Conservation (phyloP, 2,888 invertebrate genomes). For the Amiota minor region DNA sequence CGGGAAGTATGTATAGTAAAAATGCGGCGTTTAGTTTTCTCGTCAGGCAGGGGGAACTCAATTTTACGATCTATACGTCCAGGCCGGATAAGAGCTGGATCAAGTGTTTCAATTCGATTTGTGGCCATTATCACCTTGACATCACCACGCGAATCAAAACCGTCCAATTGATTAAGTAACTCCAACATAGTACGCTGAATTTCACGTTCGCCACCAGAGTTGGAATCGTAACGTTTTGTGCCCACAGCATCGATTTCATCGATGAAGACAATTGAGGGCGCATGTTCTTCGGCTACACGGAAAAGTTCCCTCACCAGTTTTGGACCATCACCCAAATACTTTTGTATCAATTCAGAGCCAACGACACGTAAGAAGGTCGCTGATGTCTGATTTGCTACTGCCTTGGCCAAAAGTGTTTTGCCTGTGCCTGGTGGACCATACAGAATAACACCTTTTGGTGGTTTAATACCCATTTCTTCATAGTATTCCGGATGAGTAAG, state of each 20-base stretch:
- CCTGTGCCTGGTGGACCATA: conserved; percentile 99
- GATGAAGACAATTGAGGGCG: conserved; percentile 99
- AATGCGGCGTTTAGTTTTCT: conserved; percentile 97
- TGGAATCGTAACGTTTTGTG: conserved; percentile 98
- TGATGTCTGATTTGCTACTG: conserved; percentile 99
- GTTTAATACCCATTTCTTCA: conserved; percentile 99
- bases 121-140: conserved; percentile 99
- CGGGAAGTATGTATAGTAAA: conserved; percentile 99
- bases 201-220: conserved; percentile 99
- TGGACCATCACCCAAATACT: conserved; percentile 99
- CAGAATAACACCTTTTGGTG: conserved; percentile 98
- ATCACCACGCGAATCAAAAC: conserved; percentile 96
- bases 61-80: conserved; percentile 99
- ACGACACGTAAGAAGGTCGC: conserved; percentile 99
- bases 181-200: conserved; percentile 99
- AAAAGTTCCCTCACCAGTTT: conserved; percentile 98
- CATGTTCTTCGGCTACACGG: conserved; percentile 99
- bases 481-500: conserved; percentile 99
- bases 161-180: conserved; percentile 97
- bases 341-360: conserved; percentile 99
- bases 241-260: conserved; percentile 99
- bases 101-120: conserved; percentile 97
- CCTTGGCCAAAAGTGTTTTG: conserved; percentile 97
- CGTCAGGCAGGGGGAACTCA: conserved; percentile 98
- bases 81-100: conserved; percentile 98